Base-by-base conservation (phyloP, 2,888 invertebrate genomes). In the Tiliacea citrago region DNA sequence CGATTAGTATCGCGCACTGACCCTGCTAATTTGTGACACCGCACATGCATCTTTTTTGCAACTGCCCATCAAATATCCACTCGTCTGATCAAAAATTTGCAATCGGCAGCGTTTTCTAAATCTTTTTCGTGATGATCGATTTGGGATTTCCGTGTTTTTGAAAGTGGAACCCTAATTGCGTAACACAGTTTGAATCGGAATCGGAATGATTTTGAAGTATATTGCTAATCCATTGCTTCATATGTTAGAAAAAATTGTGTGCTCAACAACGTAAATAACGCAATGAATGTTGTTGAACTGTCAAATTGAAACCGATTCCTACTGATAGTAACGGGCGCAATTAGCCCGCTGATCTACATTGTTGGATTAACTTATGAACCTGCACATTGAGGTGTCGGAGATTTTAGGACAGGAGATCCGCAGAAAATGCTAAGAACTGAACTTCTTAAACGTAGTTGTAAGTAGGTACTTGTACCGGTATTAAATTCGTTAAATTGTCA, bases 1-100 rank as follows among this genome's bases (percentile, higher is more conserved):
- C 88, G 89, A 91, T 91, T 90, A 90, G 88, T 82, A 85, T 89
- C 82, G 80, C 81, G 75, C 82, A 72, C 76, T 87, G 88, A 87
- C 85, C 91, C 89, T 84, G 82, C 94, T 93, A 93, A 94, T 94
- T 93, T 93, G 90, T 89, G 77, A 86, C 82, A 72, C 73, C 68
- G 65, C 75, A 82, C 84, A 79, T 85, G 85, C 84, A 84, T 57
- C 72, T 73, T 82, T n/a, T 71, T 83, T 83, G 71, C 80, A 80
- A 80, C 69, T 83, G 67, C 71, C 77, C 77, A 69, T 83, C 82
- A 72, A 72, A 68, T 24, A 73, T 51, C 47, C 61, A 60, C 60
- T 75, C 67, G 53, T 53, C 42, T 73, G 72, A 81, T 71, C 75
- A 42, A 39, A 82, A 65, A 75, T 58, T 58, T n/a, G 35, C 16